Evolutionary conservation across 2,797 vertebrate species (phyloP).

Genomic region (Leptodactylus fallax): DNA sequence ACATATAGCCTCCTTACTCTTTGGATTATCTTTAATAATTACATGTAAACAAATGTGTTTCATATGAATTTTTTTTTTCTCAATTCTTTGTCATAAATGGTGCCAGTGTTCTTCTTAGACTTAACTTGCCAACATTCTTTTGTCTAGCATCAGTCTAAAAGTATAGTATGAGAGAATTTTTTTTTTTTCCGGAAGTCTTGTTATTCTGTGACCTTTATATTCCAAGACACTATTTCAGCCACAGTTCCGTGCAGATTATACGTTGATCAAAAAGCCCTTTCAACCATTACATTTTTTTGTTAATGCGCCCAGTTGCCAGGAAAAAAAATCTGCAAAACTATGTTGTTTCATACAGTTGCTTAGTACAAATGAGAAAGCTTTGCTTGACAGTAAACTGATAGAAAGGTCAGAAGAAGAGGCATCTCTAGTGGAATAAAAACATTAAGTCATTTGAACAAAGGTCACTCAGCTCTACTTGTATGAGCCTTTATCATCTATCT

Average conservation of each 20-base stretch:
- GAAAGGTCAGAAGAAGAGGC: conserved; percentile 70
- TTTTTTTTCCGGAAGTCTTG: neutral
- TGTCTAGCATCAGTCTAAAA: neutral
- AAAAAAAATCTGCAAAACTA: conserved; percentile 35
- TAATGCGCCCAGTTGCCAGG: neutral
- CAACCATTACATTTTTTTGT: neutral
- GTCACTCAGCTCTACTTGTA: conserved; percentile 82
- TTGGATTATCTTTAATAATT: too few species aligned
- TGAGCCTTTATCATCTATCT: conserved; percentile 78
- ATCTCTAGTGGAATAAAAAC: conserved; percentile 79
- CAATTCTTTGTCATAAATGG: too few species aligned
- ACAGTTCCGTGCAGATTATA: neutral
- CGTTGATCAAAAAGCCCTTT: conserved; percentile 15
- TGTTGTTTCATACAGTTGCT: conserved; percentile 42
- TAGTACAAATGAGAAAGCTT: conserved; percentile 47
- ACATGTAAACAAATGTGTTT: too few species aligned
- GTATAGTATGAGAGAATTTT: neutral
- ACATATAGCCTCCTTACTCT: too few species aligned
- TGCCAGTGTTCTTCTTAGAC: too few species aligned
- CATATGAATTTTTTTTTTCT: too few species aligned
- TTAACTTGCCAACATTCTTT: neutral
- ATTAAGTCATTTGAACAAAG: conserved; percentile 79
- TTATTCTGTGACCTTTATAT: conserved; percentile 28
- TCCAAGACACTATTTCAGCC: conserved; percentile 5
- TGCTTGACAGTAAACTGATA: conserved; percentile 65